These are phyloP conservation scores for Seriola dumerili DNA, from an alignment of 2,113 vertebrate genomes.

Conservation along the genomic window DNA sequence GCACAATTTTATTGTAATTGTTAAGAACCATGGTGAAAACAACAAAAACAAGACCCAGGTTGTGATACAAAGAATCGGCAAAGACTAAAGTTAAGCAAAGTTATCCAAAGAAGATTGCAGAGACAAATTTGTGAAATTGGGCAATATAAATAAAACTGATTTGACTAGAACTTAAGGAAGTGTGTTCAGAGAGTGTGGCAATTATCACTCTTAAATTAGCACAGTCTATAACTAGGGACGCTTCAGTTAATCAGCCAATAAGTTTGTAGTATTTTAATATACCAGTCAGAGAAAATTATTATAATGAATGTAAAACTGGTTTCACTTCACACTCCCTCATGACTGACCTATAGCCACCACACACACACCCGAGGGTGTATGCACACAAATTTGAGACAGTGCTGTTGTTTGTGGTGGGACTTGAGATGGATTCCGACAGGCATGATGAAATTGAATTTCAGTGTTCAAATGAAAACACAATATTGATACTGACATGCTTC, in stretches of 20 bases:
- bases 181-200: background rate
- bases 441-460: background rate
- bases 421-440: conserved; percentile 4
- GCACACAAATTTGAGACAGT: background rate
- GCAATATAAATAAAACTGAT: background rate
- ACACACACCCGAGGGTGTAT: background rate
- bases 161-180: background rate
- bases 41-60: background rate
- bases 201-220: background rate
- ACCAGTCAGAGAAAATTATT: background rate
- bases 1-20: background rate
- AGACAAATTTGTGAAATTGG: background rate
- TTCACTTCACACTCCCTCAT: conserved; percentile 7
- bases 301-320: background rate
- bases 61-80: background rate
- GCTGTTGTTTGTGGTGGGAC: background rate
- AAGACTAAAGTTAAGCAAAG: background rate
- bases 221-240: background rate
- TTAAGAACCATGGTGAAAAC: background rate
- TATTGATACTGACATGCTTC: background rate
- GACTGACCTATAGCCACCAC: background rate
- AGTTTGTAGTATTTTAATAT: background rate
- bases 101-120: background rate
- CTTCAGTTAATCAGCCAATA: too few species aligned
- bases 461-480: conserved; percentile 5